Percentiles rank a stretch among this genome's conserved stretches.
Conservation (phyloP, 2,888 invertebrate genomes). For the Eristalinus aeneus region DNA sequence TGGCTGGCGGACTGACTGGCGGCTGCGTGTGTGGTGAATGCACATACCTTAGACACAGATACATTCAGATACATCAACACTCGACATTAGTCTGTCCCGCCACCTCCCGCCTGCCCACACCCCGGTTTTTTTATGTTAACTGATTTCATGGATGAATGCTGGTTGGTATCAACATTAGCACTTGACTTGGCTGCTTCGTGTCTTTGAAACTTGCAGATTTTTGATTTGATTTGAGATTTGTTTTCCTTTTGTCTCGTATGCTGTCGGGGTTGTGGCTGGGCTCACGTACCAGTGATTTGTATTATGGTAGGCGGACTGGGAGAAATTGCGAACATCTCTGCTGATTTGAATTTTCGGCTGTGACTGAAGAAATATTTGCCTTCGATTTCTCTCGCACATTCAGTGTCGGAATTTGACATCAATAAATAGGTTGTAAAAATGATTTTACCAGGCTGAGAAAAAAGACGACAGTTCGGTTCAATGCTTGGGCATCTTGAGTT, state of each 20-base stretch:
- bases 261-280: not conserved
- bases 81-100: not conserved
- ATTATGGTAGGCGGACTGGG: not conserved
- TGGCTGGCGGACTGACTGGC: not conserved
- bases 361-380: not conserved
- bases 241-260: not conserved
- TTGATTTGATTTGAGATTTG: not conserved
- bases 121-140: constrained; percentile 4
- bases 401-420: not conserved
- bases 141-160: constrained; percentile 14
- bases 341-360: not conserved
- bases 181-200: constrained; percentile 3
- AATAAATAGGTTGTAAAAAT: not conserved
- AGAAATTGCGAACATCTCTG: not conserved
- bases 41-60: not conserved
- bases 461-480: not conserved
- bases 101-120: not conserved
- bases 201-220: not conserved
- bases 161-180: not conserved
- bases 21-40: not conserved
- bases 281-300: not conserved
- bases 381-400: not conserved
- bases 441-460: not conserved
- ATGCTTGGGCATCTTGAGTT: not conserved
- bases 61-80: not conserved